phyloP scores from a whole-genome alignment of 2,888 invertebrate species.

The Didymodactylos carnosus region DNA sequence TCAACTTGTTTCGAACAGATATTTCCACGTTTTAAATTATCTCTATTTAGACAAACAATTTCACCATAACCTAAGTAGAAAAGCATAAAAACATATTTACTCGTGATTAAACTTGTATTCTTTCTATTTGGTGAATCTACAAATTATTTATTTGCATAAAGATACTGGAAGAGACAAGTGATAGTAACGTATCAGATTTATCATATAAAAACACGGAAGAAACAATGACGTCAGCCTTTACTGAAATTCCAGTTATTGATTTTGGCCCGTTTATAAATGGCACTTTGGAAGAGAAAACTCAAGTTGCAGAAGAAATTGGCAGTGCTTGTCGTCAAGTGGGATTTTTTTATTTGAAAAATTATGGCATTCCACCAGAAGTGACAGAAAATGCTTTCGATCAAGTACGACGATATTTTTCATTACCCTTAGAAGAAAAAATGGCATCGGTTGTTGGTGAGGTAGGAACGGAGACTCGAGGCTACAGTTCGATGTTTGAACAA shows the following conservation, averaged over 20 bases:
- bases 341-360: conserved; percentile 2
- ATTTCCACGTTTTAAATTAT: no score
- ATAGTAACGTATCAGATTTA: no score
- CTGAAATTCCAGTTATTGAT: not conserved
- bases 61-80: no score
- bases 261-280: not conserved
- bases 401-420: not conserved
- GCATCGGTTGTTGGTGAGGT: not conserved
- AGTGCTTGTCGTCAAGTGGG: conserved; percentile 3
- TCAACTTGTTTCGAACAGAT: no score
- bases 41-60: no score
- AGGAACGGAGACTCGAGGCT: not conserved
- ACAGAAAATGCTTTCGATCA: not conserved
- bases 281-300: not conserved
- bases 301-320: not conserved
- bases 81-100: no score
- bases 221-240: no score
- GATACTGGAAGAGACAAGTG: no score
- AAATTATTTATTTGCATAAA: no score
- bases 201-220: no score
- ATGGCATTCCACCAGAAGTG: conserved; percentile 1
- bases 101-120: no score
- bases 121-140: no score
- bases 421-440: not conserved
- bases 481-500: not conserved